Percentiles rank a stretch among this genome's conserved stretches.
phyloP scores from a whole-genome alignment of 2,797 vertebrate genomes.

The Hylomyscus alleni region DNA sequence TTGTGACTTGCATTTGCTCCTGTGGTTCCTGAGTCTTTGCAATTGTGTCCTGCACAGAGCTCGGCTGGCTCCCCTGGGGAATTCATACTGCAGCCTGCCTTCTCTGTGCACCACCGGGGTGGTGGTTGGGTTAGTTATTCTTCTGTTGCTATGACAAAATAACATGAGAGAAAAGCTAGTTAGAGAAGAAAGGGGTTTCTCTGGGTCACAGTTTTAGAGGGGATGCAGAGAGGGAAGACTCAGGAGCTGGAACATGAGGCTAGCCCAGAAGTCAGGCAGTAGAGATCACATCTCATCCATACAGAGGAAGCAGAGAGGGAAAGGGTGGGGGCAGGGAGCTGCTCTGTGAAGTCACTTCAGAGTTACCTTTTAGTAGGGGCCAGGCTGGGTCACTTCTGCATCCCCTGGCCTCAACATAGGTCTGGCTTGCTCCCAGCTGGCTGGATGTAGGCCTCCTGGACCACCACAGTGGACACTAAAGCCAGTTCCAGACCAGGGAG shows the following conservation, averaged over 20 bases:
- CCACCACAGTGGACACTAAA: rapidly evolving
- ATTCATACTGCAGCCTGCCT: not conserved
- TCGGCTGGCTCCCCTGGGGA: not conserved
- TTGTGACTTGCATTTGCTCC: not conserved
- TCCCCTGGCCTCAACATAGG: not conserved
- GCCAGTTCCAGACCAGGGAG: no score
- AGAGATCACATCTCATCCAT: no score
- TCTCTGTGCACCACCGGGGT: not conserved
- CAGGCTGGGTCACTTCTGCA: not conserved
- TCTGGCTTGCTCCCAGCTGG: not conserved
- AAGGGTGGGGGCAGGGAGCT: not conserved
- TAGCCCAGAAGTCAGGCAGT: not conserved
- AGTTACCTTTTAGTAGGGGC: no score
- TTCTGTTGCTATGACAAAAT: not conserved
- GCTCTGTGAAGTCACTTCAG: not conserved
- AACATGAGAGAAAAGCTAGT: not conserved
- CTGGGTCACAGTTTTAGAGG: not conserved
- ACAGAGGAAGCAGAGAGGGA: not conserved
- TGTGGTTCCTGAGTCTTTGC: not conserved
- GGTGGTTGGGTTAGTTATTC: no score
- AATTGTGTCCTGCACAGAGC: not conserved
- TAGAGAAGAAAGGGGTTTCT: not conserved
- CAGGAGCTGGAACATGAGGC: no score
- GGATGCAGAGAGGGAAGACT: no score
- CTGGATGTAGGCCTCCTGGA: not conserved